Evolutionary conservation across 2,113 vertebrate species (phyloP).

Genomic region (Salvelinus namaycush): DNA sequence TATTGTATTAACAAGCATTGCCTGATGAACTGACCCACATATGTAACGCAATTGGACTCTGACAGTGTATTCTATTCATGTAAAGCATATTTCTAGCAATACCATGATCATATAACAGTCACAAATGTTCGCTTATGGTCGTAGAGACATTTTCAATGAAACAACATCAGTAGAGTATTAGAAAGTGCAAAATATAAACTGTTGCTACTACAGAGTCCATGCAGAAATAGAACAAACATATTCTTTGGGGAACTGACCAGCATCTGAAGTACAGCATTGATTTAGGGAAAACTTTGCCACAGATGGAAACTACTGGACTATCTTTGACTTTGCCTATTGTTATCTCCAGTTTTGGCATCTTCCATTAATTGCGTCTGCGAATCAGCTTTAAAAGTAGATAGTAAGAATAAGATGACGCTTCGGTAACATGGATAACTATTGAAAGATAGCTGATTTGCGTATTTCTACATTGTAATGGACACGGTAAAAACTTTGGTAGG

Average conservation of each 20-base stretch:
- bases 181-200: neutral
- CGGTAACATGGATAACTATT: too few species aligned
- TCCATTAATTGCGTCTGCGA: too few species aligned
- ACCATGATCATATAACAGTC: neutral
- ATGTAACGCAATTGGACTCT: neutral
- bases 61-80: neutral
- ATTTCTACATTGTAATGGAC: too few species aligned
- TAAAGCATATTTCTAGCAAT: neutral
- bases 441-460: too few species aligned
- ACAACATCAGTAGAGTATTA: neutral
- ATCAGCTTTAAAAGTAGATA: too few species aligned
- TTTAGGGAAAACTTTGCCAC: too few species aligned
- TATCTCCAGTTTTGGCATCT: too few species aligned
- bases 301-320: too few species aligned
- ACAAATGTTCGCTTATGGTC: neutral
- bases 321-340: too few species aligned
- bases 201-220: neutral
- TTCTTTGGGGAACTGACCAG: neutral
- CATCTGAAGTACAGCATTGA: too few species aligned
- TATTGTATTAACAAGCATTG: neutral
- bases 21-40: neutral
- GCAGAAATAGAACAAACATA: neutral
- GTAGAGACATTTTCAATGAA: neutral
- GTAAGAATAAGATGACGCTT: too few species aligned
- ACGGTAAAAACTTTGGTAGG: too few species aligned